phyloP scores from a whole-genome alignment of 64 coral and sea anemone genomes.

The Pocillopora verrucosa region DNA sequence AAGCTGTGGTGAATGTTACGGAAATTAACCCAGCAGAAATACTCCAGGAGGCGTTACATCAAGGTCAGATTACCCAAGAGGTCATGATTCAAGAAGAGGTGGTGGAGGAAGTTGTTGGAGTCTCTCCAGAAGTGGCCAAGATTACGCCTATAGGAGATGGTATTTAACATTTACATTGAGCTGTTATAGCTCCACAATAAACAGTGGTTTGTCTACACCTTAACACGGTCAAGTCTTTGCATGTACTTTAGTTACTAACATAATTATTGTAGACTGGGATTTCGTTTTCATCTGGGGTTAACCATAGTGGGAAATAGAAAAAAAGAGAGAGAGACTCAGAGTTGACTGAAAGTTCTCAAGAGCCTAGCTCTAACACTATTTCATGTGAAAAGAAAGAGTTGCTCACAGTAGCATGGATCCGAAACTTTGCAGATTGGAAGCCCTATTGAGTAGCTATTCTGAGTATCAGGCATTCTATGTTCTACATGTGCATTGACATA shows the following conservation, averaged over 20 bases:
- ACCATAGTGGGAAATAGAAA: background rate
- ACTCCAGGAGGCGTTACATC: slow-evolving; percentile 24
- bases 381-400: background rate
- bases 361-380: background rate
- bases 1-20: background rate
- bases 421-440: background rate
- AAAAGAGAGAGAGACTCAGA: background rate
- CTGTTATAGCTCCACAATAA: slow-evolving; percentile 4
- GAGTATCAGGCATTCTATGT: no score
- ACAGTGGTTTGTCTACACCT: background rate
- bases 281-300: background rate
- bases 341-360: background rate
- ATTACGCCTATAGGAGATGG: slow-evolving; percentile 29
- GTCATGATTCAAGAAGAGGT: slow-evolving; percentile 24
- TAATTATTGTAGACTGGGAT: background rate
- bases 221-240: background rate
- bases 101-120: slow-evolving; percentile 39
- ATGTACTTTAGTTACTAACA: background rate
- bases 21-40: slow-evolving; percentile 26
- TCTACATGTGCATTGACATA: no score
- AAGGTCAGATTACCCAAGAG: slow-evolving; percentile 15
- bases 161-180: background rate
- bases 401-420: background rate
- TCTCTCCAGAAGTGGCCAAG: slow-evolving; percentile 23
- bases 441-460: no score